These are phyloP conservation scores for Piezodorus guildinii DNA, from an alignment of 1,140 invertebrate genomes.

Conservation along the genomic window DNA sequence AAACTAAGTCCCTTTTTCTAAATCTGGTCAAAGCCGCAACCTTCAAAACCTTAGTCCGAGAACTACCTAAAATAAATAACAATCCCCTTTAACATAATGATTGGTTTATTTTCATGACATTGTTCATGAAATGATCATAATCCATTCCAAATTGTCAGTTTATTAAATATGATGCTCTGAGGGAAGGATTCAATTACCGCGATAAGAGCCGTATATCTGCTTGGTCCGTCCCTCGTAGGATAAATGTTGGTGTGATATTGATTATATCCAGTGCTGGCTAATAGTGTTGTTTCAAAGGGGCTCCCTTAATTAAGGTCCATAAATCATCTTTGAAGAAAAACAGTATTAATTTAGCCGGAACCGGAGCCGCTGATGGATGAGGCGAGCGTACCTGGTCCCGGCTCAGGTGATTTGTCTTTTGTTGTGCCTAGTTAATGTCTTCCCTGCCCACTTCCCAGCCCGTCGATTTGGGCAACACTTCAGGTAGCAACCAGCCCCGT, in stretches of 20 bases:
- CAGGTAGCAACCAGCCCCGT: neutral
- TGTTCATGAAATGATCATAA: too few relatives aligned
- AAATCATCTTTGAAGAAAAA: slow-evolving; percentile 1
- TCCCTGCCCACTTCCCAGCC: neutral
- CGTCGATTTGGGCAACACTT: neutral
- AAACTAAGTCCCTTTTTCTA: too few relatives aligned
- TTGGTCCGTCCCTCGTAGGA: neutral
- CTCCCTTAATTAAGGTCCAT: neutral
- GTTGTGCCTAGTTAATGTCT: neutral
- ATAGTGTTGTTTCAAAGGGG: slow-evolving; percentile 6
- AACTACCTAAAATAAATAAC: too few relatives aligned
- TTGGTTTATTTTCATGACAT: too few relatives aligned
- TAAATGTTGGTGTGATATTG: slow-evolving; percentile 7
- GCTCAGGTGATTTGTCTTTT: slow-evolving; percentile 3
- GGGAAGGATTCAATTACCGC: too few relatives aligned
- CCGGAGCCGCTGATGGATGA: neutral
- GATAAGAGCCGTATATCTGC: too few relatives aligned
- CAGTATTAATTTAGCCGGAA: slow-evolving; percentile 1
- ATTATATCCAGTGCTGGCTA: slow-evolving; percentile 1
- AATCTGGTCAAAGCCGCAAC: too few relatives aligned
- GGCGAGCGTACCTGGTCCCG: neutral
- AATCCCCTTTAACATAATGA: too few relatives aligned
- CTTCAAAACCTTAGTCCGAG: too few relatives aligned
- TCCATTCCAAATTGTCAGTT: too few relatives aligned
- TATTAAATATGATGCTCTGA: too few relatives aligned